Evolutionary conservation across 2,797 vertebrate species (phyloP).

Genomic region (Cyprinella venusta): DNA sequence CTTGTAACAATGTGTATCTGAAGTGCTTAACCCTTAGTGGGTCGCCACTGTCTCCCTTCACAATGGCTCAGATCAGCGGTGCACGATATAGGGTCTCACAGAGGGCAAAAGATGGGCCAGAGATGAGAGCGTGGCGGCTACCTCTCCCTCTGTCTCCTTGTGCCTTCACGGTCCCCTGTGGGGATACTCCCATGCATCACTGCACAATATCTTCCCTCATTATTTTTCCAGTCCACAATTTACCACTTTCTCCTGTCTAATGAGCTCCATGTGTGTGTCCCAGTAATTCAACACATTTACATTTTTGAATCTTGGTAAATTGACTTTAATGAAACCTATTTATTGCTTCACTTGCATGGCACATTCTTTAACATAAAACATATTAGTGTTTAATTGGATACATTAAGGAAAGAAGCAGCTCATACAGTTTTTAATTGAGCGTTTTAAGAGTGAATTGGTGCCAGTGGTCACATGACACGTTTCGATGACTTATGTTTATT

Average conservation of each 20-base stretch:
- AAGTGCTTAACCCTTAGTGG: constrained; percentile 53
- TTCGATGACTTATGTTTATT: constrained; percentile 7
- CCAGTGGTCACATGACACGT: neutral
- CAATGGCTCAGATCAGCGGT: constrained; percentile 35
- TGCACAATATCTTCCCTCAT: constrained; percentile 36
- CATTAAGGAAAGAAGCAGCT: neutral
- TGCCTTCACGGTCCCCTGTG: constrained; percentile 28
- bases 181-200: constrained; percentile 29
- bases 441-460: constrained; percentile 16
- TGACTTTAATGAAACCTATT: constrained; percentile 34
- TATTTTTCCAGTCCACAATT: constrained; percentile 38
- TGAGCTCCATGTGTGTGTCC: constrained; percentile 37
- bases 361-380: constrained; percentile 35
- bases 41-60: constrained; percentile 29
- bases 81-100: constrained; percentile 39
- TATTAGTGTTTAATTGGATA: constrained; percentile 40
- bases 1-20: constrained; percentile 59
- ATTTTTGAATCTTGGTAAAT: constrained; percentile 34
- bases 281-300: constrained; percentile 22
- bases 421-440: constrained; percentile 1
- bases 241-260: constrained; percentile 29
- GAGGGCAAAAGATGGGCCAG: constrained; percentile 25
- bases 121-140: constrained; percentile 8
- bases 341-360: constrained; percentile 36
- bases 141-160: constrained; percentile 14